phyloP scores from a whole-genome alignment of 2,113 vertebrate species.

The Ornithorhynchus anatinus region DNA sequence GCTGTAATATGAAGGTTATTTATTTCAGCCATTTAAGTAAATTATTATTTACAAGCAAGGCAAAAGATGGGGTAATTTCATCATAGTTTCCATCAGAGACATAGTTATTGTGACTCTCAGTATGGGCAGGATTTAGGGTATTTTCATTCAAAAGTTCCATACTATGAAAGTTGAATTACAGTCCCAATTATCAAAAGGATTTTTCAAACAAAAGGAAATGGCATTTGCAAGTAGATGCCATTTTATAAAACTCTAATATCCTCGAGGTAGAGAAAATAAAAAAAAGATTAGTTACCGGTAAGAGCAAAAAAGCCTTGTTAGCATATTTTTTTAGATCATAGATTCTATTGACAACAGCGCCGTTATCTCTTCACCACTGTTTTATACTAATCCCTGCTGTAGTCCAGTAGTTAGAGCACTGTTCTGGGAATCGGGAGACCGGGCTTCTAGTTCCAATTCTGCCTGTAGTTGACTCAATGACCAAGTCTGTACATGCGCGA shows the following conservation, averaged over 20 bases:
- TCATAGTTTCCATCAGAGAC: slow-evolving; percentile 12
- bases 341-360: too few relatives aligned
- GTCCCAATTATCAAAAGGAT: not conserved
- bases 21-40: slow-evolving; percentile 40
- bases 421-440: too few relatives aligned
- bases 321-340: too few relatives aligned
- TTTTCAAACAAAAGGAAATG: not conserved
- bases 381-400: too few relatives aligned
- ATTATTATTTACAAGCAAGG: slow-evolving; percentile 47
- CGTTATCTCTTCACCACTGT: too few relatives aligned
- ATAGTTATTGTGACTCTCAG: slow-evolving; percentile 23
- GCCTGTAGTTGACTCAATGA: too few relatives aligned
- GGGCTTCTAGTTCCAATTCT: too few relatives aligned
- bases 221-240: not conserved
- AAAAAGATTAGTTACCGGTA: not conserved
- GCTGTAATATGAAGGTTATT: slow-evolving; percentile 37
- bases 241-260: slow-evolving; percentile 8
- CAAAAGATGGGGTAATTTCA: slow-evolving; percentile 27
- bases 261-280: slow-evolving; percentile 4
- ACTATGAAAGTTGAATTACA: slow-evolving; percentile 3
- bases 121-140: not conserved
- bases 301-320: slow-evolving; percentile 3
- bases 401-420: too few relatives aligned
- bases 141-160: slow-evolving; percentile 3
- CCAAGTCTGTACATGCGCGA: too few relatives aligned